phyloP scores from a whole-genome alignment of 1,140 invertebrate species.

The Lethrus apterus region DNA sequence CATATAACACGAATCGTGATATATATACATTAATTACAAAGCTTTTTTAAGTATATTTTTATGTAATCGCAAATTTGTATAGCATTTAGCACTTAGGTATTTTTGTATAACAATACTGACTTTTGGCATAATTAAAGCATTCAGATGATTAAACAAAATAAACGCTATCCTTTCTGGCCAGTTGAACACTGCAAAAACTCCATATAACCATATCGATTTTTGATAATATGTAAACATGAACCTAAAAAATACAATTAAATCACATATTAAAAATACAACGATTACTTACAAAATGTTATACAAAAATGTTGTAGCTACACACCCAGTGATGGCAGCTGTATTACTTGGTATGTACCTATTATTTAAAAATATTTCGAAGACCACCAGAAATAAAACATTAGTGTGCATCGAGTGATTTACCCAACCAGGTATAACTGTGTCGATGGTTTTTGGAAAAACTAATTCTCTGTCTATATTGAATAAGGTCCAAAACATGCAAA shows the following conservation, averaged over 20 bases:
- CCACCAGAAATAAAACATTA: background rate
- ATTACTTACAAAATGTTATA: conserved; percentile 5
- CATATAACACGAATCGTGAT: too few species aligned
- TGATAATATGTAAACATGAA: conserved; percentile 6
- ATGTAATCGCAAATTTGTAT: background rate
- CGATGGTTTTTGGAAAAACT: conserved; percentile 6
- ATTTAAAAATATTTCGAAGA: conserved; percentile 11
- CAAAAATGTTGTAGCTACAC: background rate
- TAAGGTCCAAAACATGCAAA: conserved; percentile 8
- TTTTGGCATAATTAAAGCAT: background rate
- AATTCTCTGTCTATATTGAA: conserved; percentile 15
- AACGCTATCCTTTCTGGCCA: conserved; percentile 1
- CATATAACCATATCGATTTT: conserved; percentile 5
- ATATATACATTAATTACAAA: too few species aligned
- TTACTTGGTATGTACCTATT: conserved; percentile 2
- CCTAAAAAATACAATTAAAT: conserved; percentile 1
- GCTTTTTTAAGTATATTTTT: conserved; percentile 7
- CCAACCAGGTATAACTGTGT: conserved; percentile 11
- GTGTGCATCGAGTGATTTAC: conserved; percentile 14
- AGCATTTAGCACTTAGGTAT: background rate
- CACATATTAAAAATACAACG: background rate
- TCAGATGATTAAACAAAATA: background rate
- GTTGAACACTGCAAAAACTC: background rate
- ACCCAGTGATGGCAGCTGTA: background rate
- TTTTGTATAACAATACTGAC: conserved; percentile 1